phyloP scores from a whole-genome alignment of 2,888 invertebrate genomes.

The Drosophila imparisetae region DNA sequence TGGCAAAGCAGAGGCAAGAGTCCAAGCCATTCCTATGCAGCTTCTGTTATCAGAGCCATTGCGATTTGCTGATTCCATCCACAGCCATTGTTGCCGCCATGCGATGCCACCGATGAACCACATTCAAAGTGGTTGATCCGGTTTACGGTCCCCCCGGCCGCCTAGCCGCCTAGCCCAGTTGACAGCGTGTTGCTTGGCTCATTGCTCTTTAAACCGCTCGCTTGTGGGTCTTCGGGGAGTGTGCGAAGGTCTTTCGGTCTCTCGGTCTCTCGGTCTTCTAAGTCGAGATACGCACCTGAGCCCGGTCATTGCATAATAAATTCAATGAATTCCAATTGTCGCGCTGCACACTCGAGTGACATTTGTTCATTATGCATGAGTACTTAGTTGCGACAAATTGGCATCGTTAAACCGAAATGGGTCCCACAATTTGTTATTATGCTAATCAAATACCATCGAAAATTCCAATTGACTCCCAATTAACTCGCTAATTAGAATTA shows the following conservation, averaged over 20 bases:
- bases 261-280: not conserved
- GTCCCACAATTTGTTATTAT: slow-evolving; percentile 48
- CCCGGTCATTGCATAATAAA: slow-evolving; percentile 38
- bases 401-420: slow-evolving; percentile 28
- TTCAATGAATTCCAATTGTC: slow-evolving; percentile 44
- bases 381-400: slow-evolving; percentile 40
- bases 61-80: slow-evolving; percentile 23
- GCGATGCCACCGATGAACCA: slow-evolving; percentile 11
- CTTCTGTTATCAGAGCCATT: slow-evolving; percentile 67
- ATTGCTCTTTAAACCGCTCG: slow-evolving; percentile 37
- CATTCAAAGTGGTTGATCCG: slow-evolving; percentile 74
- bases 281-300: slow-evolving; percentile 21
- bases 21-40: slow-evolving; percentile 41
- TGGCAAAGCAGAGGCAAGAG: slow-evolving; percentile 32
- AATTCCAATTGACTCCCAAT: slow-evolving; percentile 39
- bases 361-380: slow-evolving; percentile 59
- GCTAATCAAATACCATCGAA: slow-evolving; percentile 43
- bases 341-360: slow-evolving; percentile 19
- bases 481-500: slow-evolving; percentile 41
- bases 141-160: slow-evolving; percentile 54
- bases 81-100: slow-evolving; percentile 68
- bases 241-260: slow-evolving; percentile 32
- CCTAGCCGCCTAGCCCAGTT: slow-evolving; percentile 19
- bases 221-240: slow-evolving; percentile 36
- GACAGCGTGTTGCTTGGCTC: slow-evolving; percentile 35